These are phyloP conservation scores for Tychaedon coryphoeus DNA, from an alignment of 2,113 vertebrate species.

Conservation along the genomic window DNA sequence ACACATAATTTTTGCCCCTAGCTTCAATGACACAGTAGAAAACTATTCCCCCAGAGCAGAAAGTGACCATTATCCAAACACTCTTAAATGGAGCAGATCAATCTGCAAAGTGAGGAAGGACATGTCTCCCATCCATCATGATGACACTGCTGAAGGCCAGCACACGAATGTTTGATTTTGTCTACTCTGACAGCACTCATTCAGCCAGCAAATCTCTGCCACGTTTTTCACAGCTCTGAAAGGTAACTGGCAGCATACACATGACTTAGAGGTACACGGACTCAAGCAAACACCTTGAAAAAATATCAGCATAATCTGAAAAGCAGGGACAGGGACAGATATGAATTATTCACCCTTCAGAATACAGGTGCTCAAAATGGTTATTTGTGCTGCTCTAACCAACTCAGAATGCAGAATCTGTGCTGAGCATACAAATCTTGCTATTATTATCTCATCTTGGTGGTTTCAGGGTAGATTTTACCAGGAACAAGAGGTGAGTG, in stretches of 20 bases:
- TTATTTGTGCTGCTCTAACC: neutral
- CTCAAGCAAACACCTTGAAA: neutral
- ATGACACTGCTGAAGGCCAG: neutral
- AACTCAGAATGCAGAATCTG: neutral
- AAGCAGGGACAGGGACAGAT: neutral
- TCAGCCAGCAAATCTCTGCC: neutral
- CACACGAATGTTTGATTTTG: neutral
- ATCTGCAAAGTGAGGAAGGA: neutral
- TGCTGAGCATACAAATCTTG: neutral
- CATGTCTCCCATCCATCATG: neutral
- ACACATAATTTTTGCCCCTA: neutral
- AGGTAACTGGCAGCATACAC: neutral
- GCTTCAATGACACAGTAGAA: neutral
- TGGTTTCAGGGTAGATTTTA: neutral
- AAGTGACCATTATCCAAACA: neutral
- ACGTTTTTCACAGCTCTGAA: neutral
- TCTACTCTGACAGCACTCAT: neutral
- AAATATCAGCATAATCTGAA: neutral
- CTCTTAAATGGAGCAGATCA: neutral
- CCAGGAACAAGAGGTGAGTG: neutral
- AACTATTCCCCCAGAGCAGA: neutral
- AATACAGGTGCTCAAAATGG: neutral
- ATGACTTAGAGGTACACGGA: neutral
- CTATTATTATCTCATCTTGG: neutral
- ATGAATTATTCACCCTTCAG: neutral